Evolutionary conservation across 2,888 invertebrate species (phyloP), one percentile per base, ranked within the genome.

Genomic region (Apantesis nais): DNA sequence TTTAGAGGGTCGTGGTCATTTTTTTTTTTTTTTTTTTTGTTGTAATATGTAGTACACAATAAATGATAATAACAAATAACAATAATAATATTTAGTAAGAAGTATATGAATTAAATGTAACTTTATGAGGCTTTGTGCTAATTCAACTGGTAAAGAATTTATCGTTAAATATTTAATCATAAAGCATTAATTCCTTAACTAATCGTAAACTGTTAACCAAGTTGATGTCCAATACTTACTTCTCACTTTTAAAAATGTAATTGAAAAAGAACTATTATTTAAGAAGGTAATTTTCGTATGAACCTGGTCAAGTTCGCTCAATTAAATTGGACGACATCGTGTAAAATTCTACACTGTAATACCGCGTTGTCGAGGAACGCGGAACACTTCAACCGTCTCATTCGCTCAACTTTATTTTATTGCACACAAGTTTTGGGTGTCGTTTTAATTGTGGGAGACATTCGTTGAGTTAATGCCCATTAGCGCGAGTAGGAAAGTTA

Each of bases 401-500:
- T 73, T 76, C 74, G 70, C 63, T 76, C 65, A 80, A 81, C 80
- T 81, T 84, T 78, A 80, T 85, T 84, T 83, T 75, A 81, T 78
- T 77, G 75, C 73, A 25, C 76, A 70, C 77, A 78, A 80, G 82
- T 83, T 81, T 65, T 55, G 76, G 66, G 73, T 70, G 71, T 76
- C 72, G 75, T 74, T 86, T 83, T 87, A 85, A 87, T 86, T 85
- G 84, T 84, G 83, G 83, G 72, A 78, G 81, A 82, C 86, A 82
- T 83, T 79, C 76, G 82, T 84, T 78, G 80, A 85, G 82, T 83
- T 84, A 86, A 86, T 82, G 82, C 78, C 81, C 85, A 82, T 85
- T 85, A 86, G 83, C 83, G 80, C 77, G 83, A 83, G 85, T 83
- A 83, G 84, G 83, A 83, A 87, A 90, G 89, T 89, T 89, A 85